phyloP scores from a whole-genome alignment of 2,113 vertebrate species.

The Anguilla rostrata region DNA sequence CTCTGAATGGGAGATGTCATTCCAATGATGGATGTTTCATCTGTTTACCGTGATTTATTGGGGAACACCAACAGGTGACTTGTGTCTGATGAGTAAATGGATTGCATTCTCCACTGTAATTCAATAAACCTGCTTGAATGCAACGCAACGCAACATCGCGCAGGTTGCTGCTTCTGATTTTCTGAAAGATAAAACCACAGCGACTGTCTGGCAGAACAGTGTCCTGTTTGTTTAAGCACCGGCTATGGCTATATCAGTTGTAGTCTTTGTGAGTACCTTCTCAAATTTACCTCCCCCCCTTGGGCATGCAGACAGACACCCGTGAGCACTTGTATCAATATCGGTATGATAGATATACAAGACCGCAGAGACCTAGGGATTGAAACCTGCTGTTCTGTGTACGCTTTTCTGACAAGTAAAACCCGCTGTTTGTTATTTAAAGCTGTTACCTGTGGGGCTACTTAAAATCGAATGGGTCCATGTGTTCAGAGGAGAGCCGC shows the following conservation, averaged over 20 bases:
- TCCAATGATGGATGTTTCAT: neutral
- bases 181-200: neutral
- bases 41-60: neutral
- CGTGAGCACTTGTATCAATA: conserved; percentile 22
- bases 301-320: neutral
- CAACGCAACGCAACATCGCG: neutral
- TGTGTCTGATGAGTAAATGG: neutral
- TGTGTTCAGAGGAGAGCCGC: conserved; percentile 2
- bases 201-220: neutral
- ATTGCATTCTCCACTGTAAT: neutral
- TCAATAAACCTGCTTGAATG: neutral
- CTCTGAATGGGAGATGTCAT: neutral
- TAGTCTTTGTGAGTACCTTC: neutral
- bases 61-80: neutral
- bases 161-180: neutral
- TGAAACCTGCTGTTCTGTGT: conserved; percentile 18
- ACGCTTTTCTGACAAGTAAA: conserved; percentile 5
- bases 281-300: neutral
- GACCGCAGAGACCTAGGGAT: neutral
- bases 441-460: conserved; percentile 19
- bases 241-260: neutral
- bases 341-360: conserved; percentile 12
- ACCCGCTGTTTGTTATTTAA: conserved; percentile 24
- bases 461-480: conserved; percentile 29
- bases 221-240: neutral